These are phyloP conservation scores for Pherbina coryleti DNA, from an alignment of 2,888 invertebrate species.

Conservation along the genomic window DNA sequence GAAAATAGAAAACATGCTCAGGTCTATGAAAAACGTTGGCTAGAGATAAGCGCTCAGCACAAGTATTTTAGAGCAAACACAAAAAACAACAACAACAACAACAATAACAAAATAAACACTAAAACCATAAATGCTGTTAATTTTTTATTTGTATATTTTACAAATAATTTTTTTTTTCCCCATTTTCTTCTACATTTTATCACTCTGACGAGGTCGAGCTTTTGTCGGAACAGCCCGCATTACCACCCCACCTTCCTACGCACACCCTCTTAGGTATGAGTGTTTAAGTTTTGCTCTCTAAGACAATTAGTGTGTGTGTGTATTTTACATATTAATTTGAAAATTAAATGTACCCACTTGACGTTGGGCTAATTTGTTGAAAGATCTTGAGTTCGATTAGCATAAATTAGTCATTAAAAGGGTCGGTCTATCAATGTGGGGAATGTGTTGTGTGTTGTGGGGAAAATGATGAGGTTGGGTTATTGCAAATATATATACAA, in stretches of 20 bases:
- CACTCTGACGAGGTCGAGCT: slow-evolving; percentile 20
- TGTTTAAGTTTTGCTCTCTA: neutral
- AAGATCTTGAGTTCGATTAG: slow-evolving; percentile 8
- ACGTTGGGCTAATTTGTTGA: neutral
- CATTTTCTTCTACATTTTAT: neutral
- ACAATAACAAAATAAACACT: neutral
- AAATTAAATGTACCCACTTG: slow-evolving; percentile 21
- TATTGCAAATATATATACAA: too few species aligned
- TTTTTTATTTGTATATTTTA: neutral
- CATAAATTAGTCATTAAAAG: neutral
- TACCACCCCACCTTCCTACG: too few species aligned
- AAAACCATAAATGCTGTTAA: slow-evolving; percentile 22
- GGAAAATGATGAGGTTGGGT: too few species aligned
- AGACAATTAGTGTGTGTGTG: slow-evolving; percentile 2
- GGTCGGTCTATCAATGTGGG: too few species aligned
- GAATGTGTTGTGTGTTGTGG: too few species aligned
- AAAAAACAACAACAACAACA: slow-evolving; percentile 3
- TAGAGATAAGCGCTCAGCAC: too few species aligned
- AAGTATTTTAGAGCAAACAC: slow-evolving; percentile 1
- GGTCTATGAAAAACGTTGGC: slow-evolving; percentile 17
- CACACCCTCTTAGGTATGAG: too few species aligned
- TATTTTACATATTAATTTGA: slow-evolving; percentile 24
- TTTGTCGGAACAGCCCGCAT: neutral
- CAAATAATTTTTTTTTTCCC: neutral
- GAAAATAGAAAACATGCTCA: slow-evolving; percentile 38